Base-by-base conservation (phyloP, 2,797 vertebrate species). In the Danio tinwini region DNA sequence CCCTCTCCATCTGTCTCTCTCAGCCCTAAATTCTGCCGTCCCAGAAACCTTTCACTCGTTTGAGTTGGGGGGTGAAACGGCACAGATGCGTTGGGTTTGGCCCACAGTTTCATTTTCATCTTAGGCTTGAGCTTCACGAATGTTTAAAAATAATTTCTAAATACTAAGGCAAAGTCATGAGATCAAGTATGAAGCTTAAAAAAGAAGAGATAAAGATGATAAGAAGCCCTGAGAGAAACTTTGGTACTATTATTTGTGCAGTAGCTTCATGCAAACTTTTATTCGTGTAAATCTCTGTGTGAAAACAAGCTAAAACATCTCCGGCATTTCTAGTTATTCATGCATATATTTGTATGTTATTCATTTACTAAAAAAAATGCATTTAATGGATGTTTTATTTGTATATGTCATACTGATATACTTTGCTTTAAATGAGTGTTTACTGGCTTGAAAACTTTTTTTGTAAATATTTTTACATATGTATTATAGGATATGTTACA, bases 21-120 rank as follows among this genome's bases (percentile, higher is more conserved):
- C 64, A 58, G 64, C 14, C 50, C 62, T 39, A 37, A 44, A 76
- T 70, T 68, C 73, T 11, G 42, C 68, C 19, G 80, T 68, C 59
- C 67, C 80, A 77, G 59, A 77, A 82, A 77, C 67, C 58, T n/a
- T 19, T 78, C 58, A 5, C 56, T 78, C 52, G 14, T 12, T 16
- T 42, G 55, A 70, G 65, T 29, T 8, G 37, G 21, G 58, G 58
- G 16, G 44, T 17, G 49, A 49, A 65, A 53, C 6, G 4, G n/a
- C 45, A 13, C 64, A 78, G 74, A 76, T 68, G 52, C 2, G 12
- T 58, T 29, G 7, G 39, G 40, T 55, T 65, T 44, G 17, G 44
- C 29, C 21, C 39, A 12, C 49, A 65, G 39, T 9, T 56, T 67
- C 74, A 14, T 47, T 11, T 58, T 37, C 17, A 29, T 40, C 53